These are phyloP conservation scores for Sitta carolinensis DNA, from an alignment of 2,797 vertebrate genomes.

Conservation along the genomic window DNA sequence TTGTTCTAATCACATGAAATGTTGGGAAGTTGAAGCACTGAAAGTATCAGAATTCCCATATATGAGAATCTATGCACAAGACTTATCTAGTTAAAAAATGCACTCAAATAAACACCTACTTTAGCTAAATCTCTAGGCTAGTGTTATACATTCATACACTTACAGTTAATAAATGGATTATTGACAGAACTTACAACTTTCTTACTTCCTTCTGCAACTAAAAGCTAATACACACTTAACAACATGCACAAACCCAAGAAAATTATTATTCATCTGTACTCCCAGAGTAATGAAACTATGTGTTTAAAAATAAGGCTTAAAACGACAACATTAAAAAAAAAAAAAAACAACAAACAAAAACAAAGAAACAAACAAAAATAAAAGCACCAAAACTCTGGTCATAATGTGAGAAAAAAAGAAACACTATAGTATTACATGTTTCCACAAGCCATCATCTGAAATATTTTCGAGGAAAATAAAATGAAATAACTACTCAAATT, in stretches of 20 bases:
- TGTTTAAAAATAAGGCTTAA: not conserved
- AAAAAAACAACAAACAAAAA: not conserved
- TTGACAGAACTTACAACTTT: not conserved
- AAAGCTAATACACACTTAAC: not conserved
- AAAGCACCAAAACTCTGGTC: too few relatives aligned
- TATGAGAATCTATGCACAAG: not conserved
- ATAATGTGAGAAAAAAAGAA: not conserved
- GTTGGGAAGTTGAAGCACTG: not conserved
- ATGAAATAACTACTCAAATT: not conserved
- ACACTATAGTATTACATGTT: not conserved
- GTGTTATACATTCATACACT: not conserved
- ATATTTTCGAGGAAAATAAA: not conserved
- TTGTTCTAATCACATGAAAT: not conserved
- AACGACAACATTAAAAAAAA: not conserved
- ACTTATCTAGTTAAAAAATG: not conserved
- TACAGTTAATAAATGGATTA: not conserved
- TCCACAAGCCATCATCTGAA: not conserved
- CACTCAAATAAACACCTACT: not conserved
- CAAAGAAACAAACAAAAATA: too few relatives aligned
- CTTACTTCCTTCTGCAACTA: not conserved
- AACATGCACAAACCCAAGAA: not conserved
- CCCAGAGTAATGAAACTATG: not conserved
- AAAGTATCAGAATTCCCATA: not conserved
- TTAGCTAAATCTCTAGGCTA: not conserved
- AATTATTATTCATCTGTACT: not conserved